Base-by-base conservation (phyloP, 2,888 invertebrate genomes). In the Desoria tigrina region DNA sequence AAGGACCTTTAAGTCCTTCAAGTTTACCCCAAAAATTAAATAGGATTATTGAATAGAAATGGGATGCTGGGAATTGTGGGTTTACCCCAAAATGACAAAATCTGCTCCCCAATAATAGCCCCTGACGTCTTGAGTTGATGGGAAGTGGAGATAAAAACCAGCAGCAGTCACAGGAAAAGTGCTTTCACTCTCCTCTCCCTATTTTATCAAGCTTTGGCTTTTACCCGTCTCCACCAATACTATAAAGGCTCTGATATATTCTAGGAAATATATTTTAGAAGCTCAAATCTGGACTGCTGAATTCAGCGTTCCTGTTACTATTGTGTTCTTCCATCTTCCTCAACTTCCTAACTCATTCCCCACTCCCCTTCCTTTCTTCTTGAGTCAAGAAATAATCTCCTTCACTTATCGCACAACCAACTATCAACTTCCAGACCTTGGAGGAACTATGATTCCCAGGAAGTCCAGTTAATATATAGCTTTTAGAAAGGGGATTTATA, bases 71-170 rank as follows among this genome's bases (percentile, higher is more conserved):
- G 32, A 32, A 14, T 55, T 7, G 21, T 21, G 21, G 14, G 14
- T 55, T 55, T 55, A 55, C 55, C 55, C 55, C 55, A 55, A 55
- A 55, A 55, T n/a, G 45, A 45, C 45, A 45, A 45, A 45, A 45
- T 21, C 45, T 21, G 16, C 45, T 45, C 6, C 21, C 6, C 16
- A 45, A 18, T n/a, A n/a, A n/a, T n/a, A 21, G 21, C 45, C 16
- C 4, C 16, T 6, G 6, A 45, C 6, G 45, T 18, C 32, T 32
- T 32, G 32, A 32, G 6, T 32, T 4, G 45, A 6, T 45, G 45
- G 24, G 51, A 51, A 24, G 4, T 7, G 9, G 24, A 23, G 24
- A 23, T 21, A 21, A 51, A 24, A n/a, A 16, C 45, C 7, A 45
- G 51, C 6, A 16, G 21, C 16, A 23, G 26, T 23, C 32, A 24